Conservation (phyloP, 2,888 invertebrate species). For the Nasonia oneida region DNA sequence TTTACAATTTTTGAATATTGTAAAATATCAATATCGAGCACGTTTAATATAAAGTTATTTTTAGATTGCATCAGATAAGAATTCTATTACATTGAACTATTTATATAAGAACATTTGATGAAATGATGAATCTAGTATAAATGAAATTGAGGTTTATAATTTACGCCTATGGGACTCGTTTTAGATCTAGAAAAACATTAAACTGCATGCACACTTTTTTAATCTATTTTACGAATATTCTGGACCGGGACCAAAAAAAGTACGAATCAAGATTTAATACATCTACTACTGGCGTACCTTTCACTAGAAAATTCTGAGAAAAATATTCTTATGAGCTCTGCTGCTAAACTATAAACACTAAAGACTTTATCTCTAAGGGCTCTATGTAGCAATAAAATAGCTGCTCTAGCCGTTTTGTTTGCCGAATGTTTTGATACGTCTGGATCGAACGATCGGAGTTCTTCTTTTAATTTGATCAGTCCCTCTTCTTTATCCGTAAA, state of each 20-base stretch:
- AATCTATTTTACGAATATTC: too few species aligned
- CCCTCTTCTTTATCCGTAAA: slow-evolving; percentile 95
- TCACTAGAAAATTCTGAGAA: slow-evolving; percentile 92
- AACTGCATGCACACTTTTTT: too few species aligned
- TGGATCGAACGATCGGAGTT: slow-evolving; percentile 79
- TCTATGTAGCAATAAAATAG: slow-evolving; percentile 89
- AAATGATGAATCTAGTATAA: too few species aligned
- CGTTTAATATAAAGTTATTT: not conserved
- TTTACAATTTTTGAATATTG: not conserved
- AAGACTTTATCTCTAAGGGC: slow-evolving; percentile 93
- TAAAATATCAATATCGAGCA: not conserved
- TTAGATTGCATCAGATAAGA: not conserved
- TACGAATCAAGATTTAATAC: not conserved
- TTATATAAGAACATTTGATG: too few species aligned
- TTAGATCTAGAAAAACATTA: too few species aligned
- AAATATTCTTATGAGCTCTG: slow-evolving; percentile 89
- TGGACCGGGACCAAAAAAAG: not conserved
- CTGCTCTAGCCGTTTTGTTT: slow-evolving; percentile 91
- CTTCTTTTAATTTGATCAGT: slow-evolving; percentile 84
- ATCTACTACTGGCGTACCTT: slow-evolving; percentile 80
- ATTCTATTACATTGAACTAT: not conserved
- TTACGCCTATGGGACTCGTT: too few species aligned
- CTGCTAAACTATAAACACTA: slow-evolving; percentile 91
- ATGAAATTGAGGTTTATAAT: too few species aligned
- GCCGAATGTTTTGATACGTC: slow-evolving; percentile 80